phyloP scores from a whole-genome alignment of 2,113 vertebrate genomes.

The Dinomys branickii region DNA sequence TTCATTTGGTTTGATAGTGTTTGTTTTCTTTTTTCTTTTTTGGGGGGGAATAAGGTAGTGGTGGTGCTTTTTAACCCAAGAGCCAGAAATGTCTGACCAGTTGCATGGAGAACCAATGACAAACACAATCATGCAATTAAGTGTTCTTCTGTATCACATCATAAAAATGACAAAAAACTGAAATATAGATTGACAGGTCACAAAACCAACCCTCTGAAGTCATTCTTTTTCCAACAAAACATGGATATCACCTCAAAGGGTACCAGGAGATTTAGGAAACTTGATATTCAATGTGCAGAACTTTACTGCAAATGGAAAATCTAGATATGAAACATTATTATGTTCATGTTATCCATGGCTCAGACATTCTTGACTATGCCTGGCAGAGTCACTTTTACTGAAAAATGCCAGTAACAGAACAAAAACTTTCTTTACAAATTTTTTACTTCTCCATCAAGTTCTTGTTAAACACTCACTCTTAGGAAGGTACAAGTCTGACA shows the following conservation, averaged over 20 bases:
- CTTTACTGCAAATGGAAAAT: not conserved
- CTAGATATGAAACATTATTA: not conserved
- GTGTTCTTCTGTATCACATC: conserved; percentile 20
- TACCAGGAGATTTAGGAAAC: not conserved
- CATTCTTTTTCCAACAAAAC: conserved; percentile 53
- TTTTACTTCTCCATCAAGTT: not conserved
- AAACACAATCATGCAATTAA: conserved; percentile 30
- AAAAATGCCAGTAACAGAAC: conserved; percentile 39
- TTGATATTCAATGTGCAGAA: not conserved
- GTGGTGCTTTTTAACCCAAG: not conserved
- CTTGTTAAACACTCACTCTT: not conserved
- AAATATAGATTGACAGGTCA: not conserved
- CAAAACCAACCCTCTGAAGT: conserved; percentile 38
- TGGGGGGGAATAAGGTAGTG: not conserved
- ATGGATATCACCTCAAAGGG: not conserved
- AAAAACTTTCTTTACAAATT: not conserved
- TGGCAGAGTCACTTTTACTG: not conserved
- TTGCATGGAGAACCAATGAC: not conserved
- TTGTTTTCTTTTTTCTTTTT: too few species aligned
- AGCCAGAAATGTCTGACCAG: not conserved
- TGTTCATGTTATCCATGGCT: not conserved
- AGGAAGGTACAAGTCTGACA: not conserved
- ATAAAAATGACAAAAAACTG: not conserved
- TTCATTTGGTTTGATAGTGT: too few species aligned
- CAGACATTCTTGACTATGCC: not conserved